Conservation (phyloP, 2,797 vertebrate species). For the Helostoma temminkii region DNA sequence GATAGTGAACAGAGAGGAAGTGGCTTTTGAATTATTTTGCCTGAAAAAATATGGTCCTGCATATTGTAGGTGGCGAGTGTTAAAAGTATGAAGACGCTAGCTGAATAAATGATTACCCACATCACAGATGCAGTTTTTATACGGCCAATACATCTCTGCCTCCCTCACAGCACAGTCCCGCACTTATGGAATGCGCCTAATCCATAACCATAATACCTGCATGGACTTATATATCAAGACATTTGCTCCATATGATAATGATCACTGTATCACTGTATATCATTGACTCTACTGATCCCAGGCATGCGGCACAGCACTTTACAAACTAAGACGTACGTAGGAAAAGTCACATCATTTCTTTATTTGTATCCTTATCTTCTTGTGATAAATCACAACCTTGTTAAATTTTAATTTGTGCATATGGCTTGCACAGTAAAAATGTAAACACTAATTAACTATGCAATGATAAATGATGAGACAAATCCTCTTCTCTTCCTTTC, state of each 20-base stretch:
- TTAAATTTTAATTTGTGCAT: constrained; percentile 70
- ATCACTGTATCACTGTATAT: constrained; percentile 68
- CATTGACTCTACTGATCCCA: constrained; percentile 38
- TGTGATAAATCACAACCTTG: constrained; percentile 63
- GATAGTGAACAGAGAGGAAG: constrained; percentile 24
- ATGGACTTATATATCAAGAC: constrained; percentile 64
- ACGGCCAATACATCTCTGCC: constrained; percentile 79
- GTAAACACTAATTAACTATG: constrained; percentile 68
- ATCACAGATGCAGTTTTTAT: constrained; percentile 76
- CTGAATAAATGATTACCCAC: constrained; percentile 82
- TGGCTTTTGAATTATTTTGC: constrained; percentile 49
- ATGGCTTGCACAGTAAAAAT: constrained; percentile 65
- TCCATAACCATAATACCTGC: constrained; percentile 81
- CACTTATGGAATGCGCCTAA: constrained; percentile 77
- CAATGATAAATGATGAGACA: constrained; percentile 61
- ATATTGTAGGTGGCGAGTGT: constrained; percentile 46
- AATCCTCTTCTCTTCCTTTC: constrained; percentile 5
- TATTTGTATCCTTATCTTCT: constrained; percentile 53
- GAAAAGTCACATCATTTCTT: constrained; percentile 47
- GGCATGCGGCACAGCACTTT: constrained; percentile 44
- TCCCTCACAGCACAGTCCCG: constrained; percentile 63
- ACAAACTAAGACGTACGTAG: constrained; percentile 37
- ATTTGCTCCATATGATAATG: constrained; percentile 75
- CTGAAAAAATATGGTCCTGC: constrained; percentile 54
- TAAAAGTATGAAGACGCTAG: constrained; percentile 70